Evolutionary conservation across 2,113 vertebrate species (phyloP), one percentile per base, ranked within the genome.

Genomic region (Melanotaenia duboulayi): DNA sequence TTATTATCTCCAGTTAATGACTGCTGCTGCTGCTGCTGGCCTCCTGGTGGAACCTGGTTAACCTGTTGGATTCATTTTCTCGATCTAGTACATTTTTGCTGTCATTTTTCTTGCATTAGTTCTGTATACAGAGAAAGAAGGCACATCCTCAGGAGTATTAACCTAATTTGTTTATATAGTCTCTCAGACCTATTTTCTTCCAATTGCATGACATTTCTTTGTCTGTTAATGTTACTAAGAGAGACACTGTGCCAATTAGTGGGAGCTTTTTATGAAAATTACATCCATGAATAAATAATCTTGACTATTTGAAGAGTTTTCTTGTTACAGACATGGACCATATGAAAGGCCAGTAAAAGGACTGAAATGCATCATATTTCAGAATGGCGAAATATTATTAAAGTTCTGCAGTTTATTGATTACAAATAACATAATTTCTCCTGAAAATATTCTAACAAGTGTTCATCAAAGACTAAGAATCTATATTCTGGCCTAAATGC

Each of bases 1-100:
- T 91, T 92, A 91, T 94, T 92, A 92, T 89, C 88, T 86, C 40
- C 37, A 62, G 77, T 67, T 92, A 91, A 93, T 94, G 90, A 91
- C 91, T 84, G 71, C 62, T 76, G 78, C 83, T 74, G 78, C 84
- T 51, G 54, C 80, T n/a, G 71, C 61, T 58, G 84, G 81, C 85
- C 86, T 88, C 80, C 68, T 84, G 79, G 74, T 89, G 80, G 65
- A 88, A 88, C 87, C 83, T 89, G 88, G 65, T 85, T 80, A 84
- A 82, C 80, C 80, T 83, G 74, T 78, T 74, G 71, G 68, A 66
- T 51, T 80, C 24, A 56, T 65, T 81, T 52, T 32, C 61, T 66
- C 57, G 68, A 63, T 78, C 74, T 74, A 54, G 17, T 42, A n/a
- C 48, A 2, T 75, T 71, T 28, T 74, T 39, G 35, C 50, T 75